Base-by-base conservation (phyloP, 2,797 vertebrate species). In the Sciurus vulgaris region DNA sequence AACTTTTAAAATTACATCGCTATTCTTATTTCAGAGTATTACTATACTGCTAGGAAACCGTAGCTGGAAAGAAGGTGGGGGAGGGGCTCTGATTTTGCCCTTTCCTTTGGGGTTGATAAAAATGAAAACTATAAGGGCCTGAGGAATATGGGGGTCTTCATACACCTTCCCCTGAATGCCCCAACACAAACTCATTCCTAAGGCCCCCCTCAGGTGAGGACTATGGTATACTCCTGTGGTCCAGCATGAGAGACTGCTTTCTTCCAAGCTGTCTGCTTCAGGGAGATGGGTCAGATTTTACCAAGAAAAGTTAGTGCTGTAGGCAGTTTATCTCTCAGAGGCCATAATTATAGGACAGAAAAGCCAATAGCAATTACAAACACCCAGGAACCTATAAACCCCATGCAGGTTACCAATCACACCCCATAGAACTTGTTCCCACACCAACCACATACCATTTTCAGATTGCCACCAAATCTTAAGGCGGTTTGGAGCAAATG, bases 381-480 rank as follows among this genome's bases (percentile, higher is more conserved):
- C 33, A 86, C 54, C 4, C 59, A 86, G 95, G 90, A 96, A 95
- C 35, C 94, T 78, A 92, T 89, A 96, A 97, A 98, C 93, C 83
- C 97, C 97, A 97, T 97, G 97, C 89, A 98, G 30, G 76, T 94
- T 96, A 96, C 56, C 51, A 86, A 35, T 78, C 95, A 81, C 83
- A 78, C 85, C 97, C 82, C 49, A n/a, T 10, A 47, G 67, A 88
- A 97, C 97, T 65, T 90, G 77, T 63, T 56, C 86, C 92, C 96
- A 13, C 73, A 79, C 81, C 97, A 98, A 96, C 41, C 69, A 97
- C 98, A 86, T 98, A 99, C 99, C 99, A 47, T 99, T 99, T 99
- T 99, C 99, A 0, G 99, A 99, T 96, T 99, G 99, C 99, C 99
- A 99, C 99, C 99, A 99, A 72, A 99, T 99, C 98, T 99, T 99